Evolutionary conservation across 1,140 invertebrate genomes (phyloP), one percentile per base, ranked within the genome.

Genomic region (Dreissena polymorpha): DNA sequence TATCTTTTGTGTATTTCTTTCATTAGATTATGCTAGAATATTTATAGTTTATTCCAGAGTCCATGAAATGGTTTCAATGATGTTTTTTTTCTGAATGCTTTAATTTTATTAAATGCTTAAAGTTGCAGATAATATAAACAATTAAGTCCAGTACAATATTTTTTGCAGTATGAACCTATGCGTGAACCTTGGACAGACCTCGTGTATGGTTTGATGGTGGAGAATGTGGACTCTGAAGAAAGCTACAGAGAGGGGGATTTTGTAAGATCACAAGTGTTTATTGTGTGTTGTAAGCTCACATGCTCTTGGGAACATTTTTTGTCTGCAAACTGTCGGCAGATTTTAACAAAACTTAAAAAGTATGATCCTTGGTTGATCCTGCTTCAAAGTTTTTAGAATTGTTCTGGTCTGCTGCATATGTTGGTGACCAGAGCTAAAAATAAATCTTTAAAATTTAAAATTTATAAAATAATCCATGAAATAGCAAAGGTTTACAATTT

Each of bases 71-170:
- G 12, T 12, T 18, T 55, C 12, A 55, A 12, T 18, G 12, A 12
- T 12, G 18, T 18, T 55, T 18, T 55, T 12, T 55, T 18, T 55
- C 18, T 12, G 53, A 55, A 18, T 12, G 18, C 12, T 55, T 55
- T 55, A 12, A 55, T 55, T 12, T 12, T 55, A 18, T 18, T 12
- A 55, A 55, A 12, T 55, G 53, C 12, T 18, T 55, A 55, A 12
- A 12, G 12, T 18, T 12, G 18, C 53, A 55, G 12, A 12, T 55
- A 18, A 55, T 12, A 55, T 55, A 12, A 18, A 55, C 18, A 55
- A 55, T 12, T 18, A 55, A 13, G 99, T 92, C 98, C 98, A 85
- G 90, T 93, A 60, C 81, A 29, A 13, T 55, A 14, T 53, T 73
- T 51, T 39, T 73, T 81, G 12, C 27, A 81, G 79, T 81, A 81